Conservation (phyloP, 2,113 vertebrate species). For the Casuarius casuarius region DNA sequence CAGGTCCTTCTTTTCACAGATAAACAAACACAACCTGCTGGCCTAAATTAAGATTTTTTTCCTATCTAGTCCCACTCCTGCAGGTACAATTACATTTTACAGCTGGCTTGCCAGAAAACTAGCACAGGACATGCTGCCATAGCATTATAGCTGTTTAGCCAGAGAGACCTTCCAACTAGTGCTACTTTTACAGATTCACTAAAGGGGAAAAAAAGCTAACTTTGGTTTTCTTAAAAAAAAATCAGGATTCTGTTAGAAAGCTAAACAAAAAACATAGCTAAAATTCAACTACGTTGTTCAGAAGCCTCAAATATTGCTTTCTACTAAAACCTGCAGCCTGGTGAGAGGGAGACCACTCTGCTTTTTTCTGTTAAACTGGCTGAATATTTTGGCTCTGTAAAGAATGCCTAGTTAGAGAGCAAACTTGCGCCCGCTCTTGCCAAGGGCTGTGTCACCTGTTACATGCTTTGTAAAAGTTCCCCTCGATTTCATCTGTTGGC, state of each 20-base stretch:
- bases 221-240: not conserved
- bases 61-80: not conserved
- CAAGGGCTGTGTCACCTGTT: rapidly evolving
- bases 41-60: not conserved
- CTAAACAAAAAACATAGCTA: not conserved
- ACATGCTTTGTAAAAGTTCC: not conserved
- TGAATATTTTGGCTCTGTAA: not conserved
- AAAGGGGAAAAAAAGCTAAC: rapidly evolving
- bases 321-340: not conserved
- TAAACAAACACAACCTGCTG: not conserved
- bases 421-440: rapidly evolving
- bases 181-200: not conserved
- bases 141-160: not conserved
- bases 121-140: not conserved
- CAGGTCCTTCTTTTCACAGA: not conserved
- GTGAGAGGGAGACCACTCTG: not conserved
- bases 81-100: not conserved
- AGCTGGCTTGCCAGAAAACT: not conserved
- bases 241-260: not conserved
- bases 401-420: not conserved
- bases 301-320: not conserved
- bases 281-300: rapidly evolving
- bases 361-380: not conserved
- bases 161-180: not conserved
- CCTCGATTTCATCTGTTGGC: not conserved